Conservation (phyloP, 2,797 vertebrate genomes). For the Aeoliscus strigatus region DNA sequence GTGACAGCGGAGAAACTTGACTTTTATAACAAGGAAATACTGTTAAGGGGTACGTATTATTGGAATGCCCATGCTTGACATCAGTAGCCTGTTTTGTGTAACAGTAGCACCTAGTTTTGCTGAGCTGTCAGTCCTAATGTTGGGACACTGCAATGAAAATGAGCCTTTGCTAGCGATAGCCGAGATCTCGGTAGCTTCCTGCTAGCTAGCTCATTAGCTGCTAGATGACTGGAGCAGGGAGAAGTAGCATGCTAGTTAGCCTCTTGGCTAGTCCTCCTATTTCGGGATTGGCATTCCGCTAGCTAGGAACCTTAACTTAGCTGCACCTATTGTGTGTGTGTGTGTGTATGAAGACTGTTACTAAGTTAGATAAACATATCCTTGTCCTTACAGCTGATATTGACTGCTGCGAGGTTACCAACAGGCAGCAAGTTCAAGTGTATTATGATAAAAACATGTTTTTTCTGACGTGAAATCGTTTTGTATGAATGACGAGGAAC, state of each 20-base stretch:
- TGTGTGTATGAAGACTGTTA: constrained; percentile 2
- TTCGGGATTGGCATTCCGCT: constrained; percentile 66
- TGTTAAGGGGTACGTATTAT: constrained; percentile 63
- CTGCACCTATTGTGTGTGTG: constrained; percentile 13
- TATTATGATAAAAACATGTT: no score
- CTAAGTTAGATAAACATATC: no score
- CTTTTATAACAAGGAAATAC: constrained; percentile 66
- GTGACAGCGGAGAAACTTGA: constrained; percentile 79
- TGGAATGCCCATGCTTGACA: constrained; percentile 20
- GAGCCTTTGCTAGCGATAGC: constrained; percentile 60
- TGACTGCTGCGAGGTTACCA: no score
- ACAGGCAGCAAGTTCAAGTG: no score
- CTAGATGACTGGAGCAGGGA: constrained; percentile 53
- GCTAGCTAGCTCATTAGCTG: constrained; percentile 40
- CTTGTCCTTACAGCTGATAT: no score
- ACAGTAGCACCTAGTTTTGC: constrained; percentile 30
- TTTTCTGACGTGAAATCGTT: no score
- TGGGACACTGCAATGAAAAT: constrained; percentile 41
- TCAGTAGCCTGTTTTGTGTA: constrained; percentile 22
- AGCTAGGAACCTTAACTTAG: constrained; percentile 45
- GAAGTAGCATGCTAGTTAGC: constrained; percentile 60
- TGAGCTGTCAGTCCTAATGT: constrained; percentile 55
- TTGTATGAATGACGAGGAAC: no score
- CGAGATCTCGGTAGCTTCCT: constrained; percentile 45
- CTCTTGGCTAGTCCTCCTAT: constrained; percentile 59